Evolutionary conservation across 2,113 vertebrate genomes (phyloP).

Genomic region (Callithrix jacchus): DNA sequence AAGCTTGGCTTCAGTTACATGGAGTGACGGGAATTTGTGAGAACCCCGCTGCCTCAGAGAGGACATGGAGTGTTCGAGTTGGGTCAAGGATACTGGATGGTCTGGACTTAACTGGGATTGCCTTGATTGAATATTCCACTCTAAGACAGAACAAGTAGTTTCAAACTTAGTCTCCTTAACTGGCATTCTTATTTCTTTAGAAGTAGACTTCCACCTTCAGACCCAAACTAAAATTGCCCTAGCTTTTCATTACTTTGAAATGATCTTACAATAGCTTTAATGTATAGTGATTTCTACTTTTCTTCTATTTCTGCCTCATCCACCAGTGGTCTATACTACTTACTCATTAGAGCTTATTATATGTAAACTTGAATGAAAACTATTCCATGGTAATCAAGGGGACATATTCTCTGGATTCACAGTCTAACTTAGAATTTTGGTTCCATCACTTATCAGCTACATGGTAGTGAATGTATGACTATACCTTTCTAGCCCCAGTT

Average conservation of each 20-base stretch:
- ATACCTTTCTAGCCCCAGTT: neutral
- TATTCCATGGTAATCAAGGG: neutral
- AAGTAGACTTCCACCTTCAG: neutral
- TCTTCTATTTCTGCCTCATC: neutral
- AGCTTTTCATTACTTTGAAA: neutral
- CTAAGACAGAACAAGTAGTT: neutral
- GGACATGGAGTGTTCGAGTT: neutral
- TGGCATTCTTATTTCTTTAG: neutral
- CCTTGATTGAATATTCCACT: neutral
- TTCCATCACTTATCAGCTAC: neutral
- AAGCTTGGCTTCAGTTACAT: neutral
- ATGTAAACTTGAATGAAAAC: neutral
- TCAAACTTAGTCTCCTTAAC: neutral
- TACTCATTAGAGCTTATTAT: neutral
- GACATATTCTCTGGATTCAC: neutral
- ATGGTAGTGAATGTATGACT: neutral
- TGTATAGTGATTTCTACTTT: neutral
- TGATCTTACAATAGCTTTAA: neutral
- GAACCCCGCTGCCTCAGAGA: neutral
- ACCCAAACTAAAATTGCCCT: neutral
- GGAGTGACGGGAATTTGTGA: accelerated
- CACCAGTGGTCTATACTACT: neutral
- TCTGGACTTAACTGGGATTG: neutral
- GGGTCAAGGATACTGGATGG: neutral
- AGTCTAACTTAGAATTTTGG: neutral